Base-by-base conservation (phyloP, 2,797 vertebrate genomes). In the Phoeniculus purpureus region DNA sequence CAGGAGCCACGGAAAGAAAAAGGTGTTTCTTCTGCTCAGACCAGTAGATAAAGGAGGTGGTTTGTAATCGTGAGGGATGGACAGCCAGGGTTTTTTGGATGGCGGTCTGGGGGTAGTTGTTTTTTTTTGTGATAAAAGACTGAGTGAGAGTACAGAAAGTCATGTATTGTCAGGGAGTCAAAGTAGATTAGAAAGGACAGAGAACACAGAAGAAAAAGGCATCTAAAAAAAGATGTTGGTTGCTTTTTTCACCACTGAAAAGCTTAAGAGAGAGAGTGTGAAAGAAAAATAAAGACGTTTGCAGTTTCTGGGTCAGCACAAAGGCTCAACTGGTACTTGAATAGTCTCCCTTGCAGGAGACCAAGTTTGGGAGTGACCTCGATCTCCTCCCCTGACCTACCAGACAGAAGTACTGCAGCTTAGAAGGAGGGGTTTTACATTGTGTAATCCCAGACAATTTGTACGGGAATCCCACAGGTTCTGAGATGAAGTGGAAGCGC, bases 141-240 rank as follows among this genome's bases (percentile, higher is more conserved):
- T 86, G 56, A 96, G 54, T 80, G 83, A 72, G 92, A 91, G 61
- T 65, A 90, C 31, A 87, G 94, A 82, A 92, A 83, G 80, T 82
- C 90, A 71, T 45, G 65, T 89, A 87, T 96, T 96, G 87, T 89
- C 94, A 94, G 91, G 12, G 58, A 96, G 90, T 96, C 89, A 95
- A 96, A 95, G 81, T 47, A 91, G 81, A 97, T 97, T 96, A 95
- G 89, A 96, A 97, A 97, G 94, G 92, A 93, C 83, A 84, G 56
- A 56, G 50, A 88, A 81, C 15, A 94, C 25, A 81, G 82, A 94
- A 94, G 93, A 75, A 86, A 95, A 82, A 94, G 27, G 23, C 74
- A 80, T 73, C 82, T 94, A 66, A 93, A 87, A 66, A 95, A 95
- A 94, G 86, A 85, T 74, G 65, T 45, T 86, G 64, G 81, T 73